Evolutionary conservation across 2,797 vertebrate species (phyloP).

Genomic region (Clamator glandarius): DNA sequence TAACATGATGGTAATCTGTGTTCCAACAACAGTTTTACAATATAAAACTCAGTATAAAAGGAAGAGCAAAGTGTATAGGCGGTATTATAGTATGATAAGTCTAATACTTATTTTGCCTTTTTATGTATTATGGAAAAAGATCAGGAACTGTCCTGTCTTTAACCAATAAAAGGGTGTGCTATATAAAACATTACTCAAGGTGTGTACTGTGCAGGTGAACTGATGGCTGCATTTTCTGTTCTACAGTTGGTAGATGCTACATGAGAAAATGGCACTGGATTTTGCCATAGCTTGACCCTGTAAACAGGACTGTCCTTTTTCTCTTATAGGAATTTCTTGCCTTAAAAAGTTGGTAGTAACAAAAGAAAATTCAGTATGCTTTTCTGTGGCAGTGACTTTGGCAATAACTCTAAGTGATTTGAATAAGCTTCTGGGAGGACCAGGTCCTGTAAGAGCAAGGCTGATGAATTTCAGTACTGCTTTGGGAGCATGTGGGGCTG

Average conservation of each 20-base stretch:
- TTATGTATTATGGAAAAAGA: neutral
- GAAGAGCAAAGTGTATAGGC: too few relatives aligned
- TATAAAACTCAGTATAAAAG: neutral
- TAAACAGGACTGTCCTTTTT: neutral
- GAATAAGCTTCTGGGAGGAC: neutral
- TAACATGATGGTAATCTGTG: neutral
- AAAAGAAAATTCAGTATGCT: neutral
- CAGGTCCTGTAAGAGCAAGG: neutral
- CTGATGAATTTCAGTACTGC: neutral
- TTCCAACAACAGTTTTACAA: neutral
- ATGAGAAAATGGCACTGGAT: neutral
- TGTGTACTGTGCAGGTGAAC: neutral
- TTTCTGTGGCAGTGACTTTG: neutral
- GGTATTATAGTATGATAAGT: neutral
- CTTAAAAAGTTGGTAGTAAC: neutral
- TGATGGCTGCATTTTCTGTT: neutral
- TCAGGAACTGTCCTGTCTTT: neutral
- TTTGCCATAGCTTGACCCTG: neutral
- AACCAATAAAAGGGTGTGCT: neutral
- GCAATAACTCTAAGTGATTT: neutral
- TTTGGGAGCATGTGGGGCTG: neutral
- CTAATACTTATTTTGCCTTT: neutral
- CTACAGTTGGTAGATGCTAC: neutral
- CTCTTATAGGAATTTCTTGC: neutral
- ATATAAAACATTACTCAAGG: neutral